phyloP scores from a whole-genome alignment of 2,888 invertebrate species.

The Taphrorychus bicolor region DNA sequence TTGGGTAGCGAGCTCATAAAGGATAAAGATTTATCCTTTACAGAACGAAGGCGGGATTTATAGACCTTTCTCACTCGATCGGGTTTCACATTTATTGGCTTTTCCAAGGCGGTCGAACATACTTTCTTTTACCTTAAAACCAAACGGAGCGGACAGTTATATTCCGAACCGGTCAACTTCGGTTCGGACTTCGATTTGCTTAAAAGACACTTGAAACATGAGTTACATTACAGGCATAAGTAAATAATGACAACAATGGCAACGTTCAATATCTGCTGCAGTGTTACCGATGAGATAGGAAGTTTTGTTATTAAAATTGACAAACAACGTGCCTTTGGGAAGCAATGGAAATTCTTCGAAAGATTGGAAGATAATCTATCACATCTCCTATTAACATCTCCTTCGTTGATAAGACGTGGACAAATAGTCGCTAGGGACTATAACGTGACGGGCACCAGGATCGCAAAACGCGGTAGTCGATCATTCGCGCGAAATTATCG shows the following conservation, averaged over 20 bases:
- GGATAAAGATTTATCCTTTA: not conserved
- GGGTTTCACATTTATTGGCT: not conserved
- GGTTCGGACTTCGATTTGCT: not conserved
- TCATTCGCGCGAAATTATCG: not conserved
- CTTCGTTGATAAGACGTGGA: not conserved
- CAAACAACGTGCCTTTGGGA: not conserved
- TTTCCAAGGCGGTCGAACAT: not conserved
- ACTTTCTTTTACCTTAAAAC: not conserved
- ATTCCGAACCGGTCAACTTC: not conserved
- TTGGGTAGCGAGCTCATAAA: too few relatives aligned
- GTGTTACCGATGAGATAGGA: not conserved
- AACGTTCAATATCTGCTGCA: not conserved
- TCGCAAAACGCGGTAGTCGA: not conserved
- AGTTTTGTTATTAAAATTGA: not conserved
- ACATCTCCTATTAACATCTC: not conserved
- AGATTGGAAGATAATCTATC: constrained; percentile 9
- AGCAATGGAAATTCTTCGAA: not conserved
- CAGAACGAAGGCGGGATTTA: not conserved
- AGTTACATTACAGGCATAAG: not conserved
- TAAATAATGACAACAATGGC: not conserved
- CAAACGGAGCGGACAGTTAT: not conserved
- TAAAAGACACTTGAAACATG: not conserved
- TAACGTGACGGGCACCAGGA: not conserved
- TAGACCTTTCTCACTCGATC: not conserved
- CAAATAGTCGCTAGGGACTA: not conserved